Percentiles rank a stretch among this genome's conserved stretches.
These are phyloP conservation scores for Hydra vulgaris DNA, from an alignment of 30 jellyfish, hydroid and myxozoan species.

Conservation along the genomic window DNA sequence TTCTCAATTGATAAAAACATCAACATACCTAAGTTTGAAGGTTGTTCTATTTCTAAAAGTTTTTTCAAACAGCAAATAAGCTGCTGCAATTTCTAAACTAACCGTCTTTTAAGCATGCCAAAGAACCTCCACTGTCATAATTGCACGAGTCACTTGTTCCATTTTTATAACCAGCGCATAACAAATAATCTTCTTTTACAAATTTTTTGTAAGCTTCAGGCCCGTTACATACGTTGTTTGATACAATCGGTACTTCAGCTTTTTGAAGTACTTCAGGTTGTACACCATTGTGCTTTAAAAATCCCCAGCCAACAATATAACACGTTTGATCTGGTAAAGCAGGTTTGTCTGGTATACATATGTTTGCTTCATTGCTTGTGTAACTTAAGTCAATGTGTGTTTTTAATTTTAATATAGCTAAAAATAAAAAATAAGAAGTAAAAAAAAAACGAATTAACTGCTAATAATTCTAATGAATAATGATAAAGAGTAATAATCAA, in stretches of 20 bases:
- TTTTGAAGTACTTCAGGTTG: constrained; percentile 54
- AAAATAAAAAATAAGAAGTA: background rate
- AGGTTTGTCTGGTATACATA: constrained; percentile 55
- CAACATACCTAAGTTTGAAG: too few relatives aligned
- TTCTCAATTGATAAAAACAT: too few relatives aligned
- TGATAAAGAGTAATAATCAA: too few relatives aligned
- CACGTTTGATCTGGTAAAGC: constrained; percentile 36
- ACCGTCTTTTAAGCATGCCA: constrained; percentile 52
- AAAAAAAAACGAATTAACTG: background rate
- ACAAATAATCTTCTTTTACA: constrained; percentile 5
- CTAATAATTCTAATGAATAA: background rate
- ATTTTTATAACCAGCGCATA: constrained; percentile 81
- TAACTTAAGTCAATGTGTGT: background rate
- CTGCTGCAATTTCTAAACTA: background rate
- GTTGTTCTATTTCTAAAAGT: background rate
- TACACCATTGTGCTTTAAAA: constrained; percentile 43
- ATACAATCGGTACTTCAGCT: constrained; percentile 53
- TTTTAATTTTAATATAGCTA: constrained; percentile 21
- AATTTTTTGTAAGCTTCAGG: constrained; percentile 53
- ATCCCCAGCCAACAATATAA: constrained; percentile 91
- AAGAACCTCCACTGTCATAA: constrained; percentile 93
- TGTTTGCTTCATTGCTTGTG: background rate
- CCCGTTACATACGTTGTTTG: constrained; percentile 50
- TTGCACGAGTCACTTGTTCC: constrained; percentile 94
- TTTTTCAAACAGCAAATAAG: background rate